phyloP scores from a whole-genome alignment of 2,113 vertebrate genomes.

The Brachypteracias leptosomus region DNA sequence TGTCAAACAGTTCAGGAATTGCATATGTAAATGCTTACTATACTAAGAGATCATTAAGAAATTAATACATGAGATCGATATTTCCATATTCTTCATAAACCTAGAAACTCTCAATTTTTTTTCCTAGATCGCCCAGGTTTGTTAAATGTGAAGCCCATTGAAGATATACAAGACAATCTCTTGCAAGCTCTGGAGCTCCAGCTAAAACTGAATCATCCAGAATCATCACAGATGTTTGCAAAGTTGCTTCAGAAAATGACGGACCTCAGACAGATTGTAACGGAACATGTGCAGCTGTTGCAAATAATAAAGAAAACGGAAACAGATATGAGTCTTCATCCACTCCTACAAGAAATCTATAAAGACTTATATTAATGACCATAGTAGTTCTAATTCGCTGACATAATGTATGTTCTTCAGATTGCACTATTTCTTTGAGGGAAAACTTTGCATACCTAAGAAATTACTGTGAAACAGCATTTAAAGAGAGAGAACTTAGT shows the following conservation, averaged over 20 bases:
- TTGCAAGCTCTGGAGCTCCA: conserved; percentile 95
- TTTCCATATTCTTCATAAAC: neutral
- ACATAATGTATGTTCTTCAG: conserved; percentile 64
- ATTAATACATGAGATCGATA: fast-evolving
- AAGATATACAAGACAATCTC: conserved; percentile 94
- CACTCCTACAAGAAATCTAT: conserved; percentile 97
- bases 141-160: conserved; percentile 95
- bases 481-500: conserved; percentile 76
- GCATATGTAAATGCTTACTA: neutral
- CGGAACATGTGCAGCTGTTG: conserved; percentile 93
- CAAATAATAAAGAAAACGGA: conserved; percentile 94
- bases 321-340: conserved; percentile 92
- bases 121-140: conserved; percentile 91
- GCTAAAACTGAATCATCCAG: conserved; percentile 93
- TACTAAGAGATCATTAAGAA: neutral
- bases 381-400: conserved; percentile 18
- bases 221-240: conserved; percentile 94
- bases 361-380: conserved; percentile 91
- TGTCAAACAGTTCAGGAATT: neutral
- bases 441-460: conserved; percentile 74
- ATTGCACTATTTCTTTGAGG: conserved; percentile 80
- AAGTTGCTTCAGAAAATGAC: conserved; percentile 99
- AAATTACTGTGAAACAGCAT: conserved; percentile 84
- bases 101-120: neutral
- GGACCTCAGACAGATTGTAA: conserved; percentile 96